Evolutionary conservation across 1,140 invertebrate species (phyloP).

Genomic region (Ceratina calcarata): DNA sequence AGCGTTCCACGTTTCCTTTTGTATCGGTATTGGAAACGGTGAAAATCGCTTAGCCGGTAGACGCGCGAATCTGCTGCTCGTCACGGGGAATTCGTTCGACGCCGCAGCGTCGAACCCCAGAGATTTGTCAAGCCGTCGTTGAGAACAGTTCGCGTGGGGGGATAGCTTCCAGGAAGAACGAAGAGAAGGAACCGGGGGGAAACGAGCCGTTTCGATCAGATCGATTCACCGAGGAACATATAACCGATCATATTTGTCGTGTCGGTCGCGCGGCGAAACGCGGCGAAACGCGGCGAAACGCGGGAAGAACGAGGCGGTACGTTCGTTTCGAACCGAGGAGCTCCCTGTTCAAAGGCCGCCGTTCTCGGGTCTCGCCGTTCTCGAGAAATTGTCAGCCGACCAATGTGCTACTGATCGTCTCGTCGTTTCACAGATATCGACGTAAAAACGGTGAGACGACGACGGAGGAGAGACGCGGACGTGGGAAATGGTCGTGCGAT

Average conservation of each 20-base stretch:
- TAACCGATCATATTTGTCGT: conserved; percentile 44
- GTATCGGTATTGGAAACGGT: not conserved
- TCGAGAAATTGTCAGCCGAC: no score
- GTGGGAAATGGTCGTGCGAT: not conserved
- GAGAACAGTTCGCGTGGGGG: conserved; percentile 3
- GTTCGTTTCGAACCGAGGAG: not conserved
- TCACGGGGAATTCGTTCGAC: conserved; percentile 45
- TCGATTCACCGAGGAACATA: conserved; percentile 37
- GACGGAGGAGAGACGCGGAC: no score
- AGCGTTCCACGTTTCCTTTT: not conserved
- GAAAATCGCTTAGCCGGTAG: conserved; percentile 30
- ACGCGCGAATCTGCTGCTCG: conserved; percentile 13
- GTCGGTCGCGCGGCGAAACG: not conserved
- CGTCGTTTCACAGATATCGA: no score
- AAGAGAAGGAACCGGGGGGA: not conserved
- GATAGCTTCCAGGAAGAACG: not conserved
- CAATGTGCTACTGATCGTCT: no score
- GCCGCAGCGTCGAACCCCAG: not conserved
- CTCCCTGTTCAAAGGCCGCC: conserved; percentile 8
- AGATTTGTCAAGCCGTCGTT: conserved; percentile 37
- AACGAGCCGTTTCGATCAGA: conserved; percentile 35
- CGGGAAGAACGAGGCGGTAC: not conserved
- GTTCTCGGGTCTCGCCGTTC: no score
- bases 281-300: no score
- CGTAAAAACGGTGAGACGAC: no score